phyloP scores from a whole-genome alignment of 2,797 vertebrate genomes.

The Pantherophis vulpinus region DNA sequence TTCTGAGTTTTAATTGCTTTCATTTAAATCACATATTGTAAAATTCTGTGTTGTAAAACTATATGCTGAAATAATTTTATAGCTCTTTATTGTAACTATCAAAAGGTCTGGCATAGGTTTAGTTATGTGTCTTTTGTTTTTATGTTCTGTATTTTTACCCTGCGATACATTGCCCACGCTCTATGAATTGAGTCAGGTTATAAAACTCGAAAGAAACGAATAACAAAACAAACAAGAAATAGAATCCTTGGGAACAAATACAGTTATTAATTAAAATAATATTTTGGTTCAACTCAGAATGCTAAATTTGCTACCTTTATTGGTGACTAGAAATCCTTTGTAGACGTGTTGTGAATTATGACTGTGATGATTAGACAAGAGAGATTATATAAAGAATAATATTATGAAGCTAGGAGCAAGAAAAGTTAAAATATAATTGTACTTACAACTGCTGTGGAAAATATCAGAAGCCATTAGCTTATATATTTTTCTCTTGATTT shows the following conservation, averaged over 20 bases:
- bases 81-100: not conserved
- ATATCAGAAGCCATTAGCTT: not conserved
- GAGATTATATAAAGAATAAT: not conserved
- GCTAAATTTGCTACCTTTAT: not conserved
- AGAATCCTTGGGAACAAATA: not conserved
- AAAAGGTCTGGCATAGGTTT: not conserved
- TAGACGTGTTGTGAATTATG: not conserved
- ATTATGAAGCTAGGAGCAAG: not conserved
- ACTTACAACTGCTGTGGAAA: not conserved
- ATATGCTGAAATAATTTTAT: not conserved
- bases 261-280: slow-evolving; percentile 1
- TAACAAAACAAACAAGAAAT: not conserved
- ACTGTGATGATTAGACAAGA: not conserved
- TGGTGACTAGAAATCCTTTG: not conserved
- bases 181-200: not conserved
- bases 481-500: not conserved
- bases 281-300: not conserved
- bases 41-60: not conserved
- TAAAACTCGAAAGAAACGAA: not conserved
- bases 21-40: not conserved
- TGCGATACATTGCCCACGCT: not conserved
- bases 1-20: not conserved
- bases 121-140: not conserved
- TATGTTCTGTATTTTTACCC: not conserved
- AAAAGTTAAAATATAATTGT: not conserved